A percentile compares a stretch with the other conserved stretches of the same genome.
phyloP scores from a whole-genome alignment of 2,888 invertebrate species.

The Bombylius discolor region DNA sequence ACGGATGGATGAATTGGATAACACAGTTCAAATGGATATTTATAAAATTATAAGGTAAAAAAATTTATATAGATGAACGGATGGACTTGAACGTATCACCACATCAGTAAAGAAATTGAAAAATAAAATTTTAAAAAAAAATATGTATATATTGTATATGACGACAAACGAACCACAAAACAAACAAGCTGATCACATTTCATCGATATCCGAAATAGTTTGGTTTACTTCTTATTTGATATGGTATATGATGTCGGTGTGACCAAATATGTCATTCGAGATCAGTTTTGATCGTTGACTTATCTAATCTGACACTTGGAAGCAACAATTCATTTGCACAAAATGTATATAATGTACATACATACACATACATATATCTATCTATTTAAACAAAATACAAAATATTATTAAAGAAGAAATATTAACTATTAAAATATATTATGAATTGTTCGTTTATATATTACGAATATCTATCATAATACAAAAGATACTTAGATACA shows the following conservation, averaged over 20 bases:
- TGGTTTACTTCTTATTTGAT: neutral
- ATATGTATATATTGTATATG: neutral
- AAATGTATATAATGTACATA: neutral
- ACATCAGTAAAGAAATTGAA: no score
- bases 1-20: no score
- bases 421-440: no score
- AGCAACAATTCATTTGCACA: constrained; percentile 7
- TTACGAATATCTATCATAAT: no score
- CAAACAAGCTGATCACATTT: constrained; percentile 10
- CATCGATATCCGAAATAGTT: constrained; percentile 13
- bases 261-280: constrained; percentile 9
- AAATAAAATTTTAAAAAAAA: neutral
- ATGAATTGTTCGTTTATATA: no score
- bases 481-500: no score
- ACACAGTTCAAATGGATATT: no score
- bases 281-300: constrained; percentile 7
- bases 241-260: neutral
- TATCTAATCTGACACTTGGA: constrained; percentile 10
- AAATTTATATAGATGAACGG: neutral
- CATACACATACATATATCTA: neutral
- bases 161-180: constrained; percentile 1
- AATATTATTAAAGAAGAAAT: no score
- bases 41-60: neutral
- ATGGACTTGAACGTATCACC: neutral
- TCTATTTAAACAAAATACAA: no score